Evolutionary conservation across 2,888 invertebrate genomes (phyloP).

Genomic region (Elysia crispata): DNA sequence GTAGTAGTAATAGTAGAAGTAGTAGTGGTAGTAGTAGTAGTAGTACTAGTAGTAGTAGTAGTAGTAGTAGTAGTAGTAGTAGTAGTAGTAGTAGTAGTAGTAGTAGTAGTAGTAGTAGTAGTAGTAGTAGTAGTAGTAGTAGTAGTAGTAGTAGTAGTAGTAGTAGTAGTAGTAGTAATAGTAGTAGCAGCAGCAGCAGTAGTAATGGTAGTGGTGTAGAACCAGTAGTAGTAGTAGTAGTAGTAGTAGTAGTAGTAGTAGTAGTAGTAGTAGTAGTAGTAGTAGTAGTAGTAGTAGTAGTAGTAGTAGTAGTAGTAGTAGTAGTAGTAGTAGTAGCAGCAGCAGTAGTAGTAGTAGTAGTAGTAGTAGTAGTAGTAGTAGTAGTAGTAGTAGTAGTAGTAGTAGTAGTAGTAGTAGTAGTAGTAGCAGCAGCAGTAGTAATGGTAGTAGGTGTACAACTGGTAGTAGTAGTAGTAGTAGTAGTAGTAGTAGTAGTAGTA

Average conservation of each 20-base stretch:
- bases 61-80: conserved; percentile 9
- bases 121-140: conserved; percentile 9
- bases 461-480: too few relatives aligned
- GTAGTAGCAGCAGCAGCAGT: background rate
- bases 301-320: conserved; percentile 9
- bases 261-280: conserved; percentile 9
- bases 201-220: too few relatives aligned
- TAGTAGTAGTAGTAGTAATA: conserved; percentile 4
- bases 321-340: background rate
- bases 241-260: conserved; percentile 9
- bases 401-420: conserved; percentile 9
- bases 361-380: background rate
- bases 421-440: background rate
- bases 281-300: conserved; percentile 9
- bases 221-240: too few relatives aligned
- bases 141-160: conserved; percentile 9
- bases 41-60: too few relatives aligned
- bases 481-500: background rate
- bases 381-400: conserved; percentile 9
- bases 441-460: too few relatives aligned
- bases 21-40: too few relatives aligned
- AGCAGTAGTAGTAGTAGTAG: background rate
- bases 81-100: conserved; percentile 9
- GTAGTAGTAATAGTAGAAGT: too few relatives aligned
- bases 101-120: conserved; percentile 9